Evolutionary conservation across 2,888 invertebrate species (phyloP), one percentile per base, ranked within the genome.

Genomic region (Clepsis dumicolana): DNA sequence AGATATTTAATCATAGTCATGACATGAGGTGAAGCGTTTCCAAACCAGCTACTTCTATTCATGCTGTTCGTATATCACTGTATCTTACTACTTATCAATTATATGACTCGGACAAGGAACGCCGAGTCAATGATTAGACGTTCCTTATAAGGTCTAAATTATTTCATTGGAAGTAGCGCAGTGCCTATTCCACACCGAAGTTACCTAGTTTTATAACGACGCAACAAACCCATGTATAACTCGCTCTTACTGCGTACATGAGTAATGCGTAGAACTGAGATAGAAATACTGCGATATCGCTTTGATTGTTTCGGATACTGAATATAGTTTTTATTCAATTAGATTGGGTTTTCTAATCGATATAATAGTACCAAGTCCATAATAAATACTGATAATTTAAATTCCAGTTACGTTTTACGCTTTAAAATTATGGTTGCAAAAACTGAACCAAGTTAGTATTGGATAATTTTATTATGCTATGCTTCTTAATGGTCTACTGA

Each of bases 91-190:
- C 18, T 44, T 18, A 44, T 14, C 1, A 5, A 57, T 54, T 67
- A 73, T 62, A 48, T 18, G 29, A 21, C 14, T 50, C 21, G 21
- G 16, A 44, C 14, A 29, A 21, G 21, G 56, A 14, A 14, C 52
- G 21, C 21, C 24, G n/a, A 32, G 70, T 71, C 78, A 80, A 77
- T 78, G 72, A 79, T 63, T 78, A 72, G 76, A 73, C 73, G 74
- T 79, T 77, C 80, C 77, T 70, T 80, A 73, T 76, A 76, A 60
- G 77, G 77, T 73, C 71, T 75, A 64, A 76, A 75, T 76, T 80
- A 66, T 72, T 72, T 65, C 73, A 78, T 75, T 73, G 75, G 73
- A 66, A 60, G 79, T 73, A 75, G 77, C 81, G 76, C 62, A 38
- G 44, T 18, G 44, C 16, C 16, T 18, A 44, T 44, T 16, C 16